phyloP scores from a whole-genome alignment of 2,888 invertebrate species.

The Oxytorus armatus region DNA sequence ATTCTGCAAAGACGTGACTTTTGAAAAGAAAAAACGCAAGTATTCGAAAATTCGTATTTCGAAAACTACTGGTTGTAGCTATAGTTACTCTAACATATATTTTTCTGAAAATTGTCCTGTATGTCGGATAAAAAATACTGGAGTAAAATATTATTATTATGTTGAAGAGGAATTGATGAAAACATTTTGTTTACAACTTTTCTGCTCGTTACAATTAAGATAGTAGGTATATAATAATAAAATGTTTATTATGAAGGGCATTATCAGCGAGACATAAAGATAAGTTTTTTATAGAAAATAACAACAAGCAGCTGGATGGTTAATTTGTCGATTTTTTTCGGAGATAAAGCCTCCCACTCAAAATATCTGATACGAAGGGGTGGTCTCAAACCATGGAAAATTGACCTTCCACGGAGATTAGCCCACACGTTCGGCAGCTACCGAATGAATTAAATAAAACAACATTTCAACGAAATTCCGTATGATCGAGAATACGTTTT shows the following conservation, averaged over 20 bases:
- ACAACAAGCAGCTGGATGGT: neutral
- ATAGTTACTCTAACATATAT: neutral
- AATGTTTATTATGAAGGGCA: too few species aligned
- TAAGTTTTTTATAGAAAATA: too few species aligned
- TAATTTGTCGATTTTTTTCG: neutral
- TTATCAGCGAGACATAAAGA: too few species aligned
- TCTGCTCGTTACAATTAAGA: too few species aligned
- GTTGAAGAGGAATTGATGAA: too few species aligned
- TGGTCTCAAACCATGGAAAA: conserved; percentile 42
- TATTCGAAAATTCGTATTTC: neutral
- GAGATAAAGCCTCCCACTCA: neutral
- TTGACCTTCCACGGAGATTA: neutral
- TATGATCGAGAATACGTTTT: neutral
- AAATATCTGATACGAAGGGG: conserved; percentile 19
- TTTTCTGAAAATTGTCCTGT: neutral
- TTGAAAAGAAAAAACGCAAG: neutral
- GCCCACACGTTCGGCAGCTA: neutral
- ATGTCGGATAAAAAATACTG: neutral
- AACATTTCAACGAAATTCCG: conserved; percentile 22
- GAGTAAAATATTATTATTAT: too few species aligned
- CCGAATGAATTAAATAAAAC: conserved; percentile 35
- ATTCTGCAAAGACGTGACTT: neutral
- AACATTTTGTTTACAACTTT: too few species aligned
- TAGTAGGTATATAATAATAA: too few species aligned
- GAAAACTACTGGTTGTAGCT: too few species aligned